These are phyloP conservation scores for Coelogynopora nodosa DNA, from an alignment of 2,888 invertebrate genomes.

Conservation along the genomic window DNA sequence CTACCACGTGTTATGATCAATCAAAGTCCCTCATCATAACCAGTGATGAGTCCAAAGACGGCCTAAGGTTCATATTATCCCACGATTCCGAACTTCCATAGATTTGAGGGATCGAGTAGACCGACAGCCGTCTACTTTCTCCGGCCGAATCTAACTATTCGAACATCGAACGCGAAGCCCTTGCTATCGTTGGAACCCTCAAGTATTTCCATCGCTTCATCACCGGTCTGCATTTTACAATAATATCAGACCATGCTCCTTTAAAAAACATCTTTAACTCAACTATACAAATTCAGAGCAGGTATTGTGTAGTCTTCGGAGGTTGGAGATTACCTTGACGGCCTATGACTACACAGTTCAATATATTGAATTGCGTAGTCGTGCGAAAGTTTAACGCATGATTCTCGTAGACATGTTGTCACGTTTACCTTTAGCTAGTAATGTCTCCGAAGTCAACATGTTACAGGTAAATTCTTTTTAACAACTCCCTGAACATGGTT, in stretches of 20 bases:
- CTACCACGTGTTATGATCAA: slow-evolving; percentile 26
- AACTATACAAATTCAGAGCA: slow-evolving; percentile 49
- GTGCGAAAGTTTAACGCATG: slow-evolving; percentile 49
- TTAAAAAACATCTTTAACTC: slow-evolving; percentile 55
- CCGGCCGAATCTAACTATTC: slow-evolving; percentile 56
- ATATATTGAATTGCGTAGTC: no score
- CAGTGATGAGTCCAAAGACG: slow-evolving; percentile 34
- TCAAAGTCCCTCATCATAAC: slow-evolving; percentile 17
- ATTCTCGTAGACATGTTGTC: slow-evolving; percentile 54
- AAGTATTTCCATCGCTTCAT: slow-evolving; percentile 57
- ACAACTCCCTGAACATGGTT: slow-evolving; percentile 1
- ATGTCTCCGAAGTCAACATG: background rate
- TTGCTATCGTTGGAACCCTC: slow-evolving; percentile 56
- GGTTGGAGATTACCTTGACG: slow-evolving; percentile 51
- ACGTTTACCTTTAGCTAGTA: slow-evolving; percentile 45
- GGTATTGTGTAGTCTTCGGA: slow-evolving; percentile 50
- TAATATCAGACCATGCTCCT: slow-evolving; percentile 57
- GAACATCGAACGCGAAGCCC: slow-evolving; percentile 56
- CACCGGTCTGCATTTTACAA: slow-evolving; percentile 56
- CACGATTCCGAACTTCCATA: slow-evolving; percentile 30
- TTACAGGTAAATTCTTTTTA: slow-evolving; percentile 29
- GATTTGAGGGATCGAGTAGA: no score
- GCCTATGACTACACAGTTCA: slow-evolving; percentile 54
- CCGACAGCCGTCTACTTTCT: slow-evolving; percentile 40
- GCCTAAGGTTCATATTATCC: slow-evolving; percentile 26